These are phyloP conservation scores for Chaetura pelagica DNA, from an alignment of 2,113 vertebrate species.

Conservation along the genomic window DNA sequence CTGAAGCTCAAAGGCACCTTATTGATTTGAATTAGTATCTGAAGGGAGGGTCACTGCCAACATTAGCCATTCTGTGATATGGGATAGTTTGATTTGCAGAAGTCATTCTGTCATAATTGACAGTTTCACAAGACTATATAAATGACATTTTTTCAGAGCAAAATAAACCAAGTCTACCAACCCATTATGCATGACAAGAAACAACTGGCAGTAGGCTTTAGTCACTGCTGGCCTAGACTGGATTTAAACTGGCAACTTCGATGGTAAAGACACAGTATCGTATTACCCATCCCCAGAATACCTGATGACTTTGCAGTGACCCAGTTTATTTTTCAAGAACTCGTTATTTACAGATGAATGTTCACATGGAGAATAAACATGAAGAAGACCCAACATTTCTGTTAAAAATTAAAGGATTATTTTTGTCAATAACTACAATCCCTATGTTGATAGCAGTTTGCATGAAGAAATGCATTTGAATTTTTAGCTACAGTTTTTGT, in stretches of 20 bases:
- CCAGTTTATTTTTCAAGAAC: slow-evolving; percentile 18
- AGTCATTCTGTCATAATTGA: neutral
- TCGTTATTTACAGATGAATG: slow-evolving; percentile 1
- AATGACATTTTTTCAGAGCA: neutral
- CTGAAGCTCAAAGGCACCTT: neutral
- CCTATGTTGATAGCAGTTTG: neutral
- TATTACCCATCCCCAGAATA: neutral
- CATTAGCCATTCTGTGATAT: neutral
- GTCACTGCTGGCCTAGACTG: neutral
- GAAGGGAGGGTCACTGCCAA: neutral
- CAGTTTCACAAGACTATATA: neutral
- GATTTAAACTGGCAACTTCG: neutral
- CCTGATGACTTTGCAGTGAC: neutral
- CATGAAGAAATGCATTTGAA: neutral
- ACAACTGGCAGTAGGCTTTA: neutral
- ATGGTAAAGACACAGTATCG: neutral
- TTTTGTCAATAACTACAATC: neutral
- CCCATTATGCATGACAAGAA: neutral
- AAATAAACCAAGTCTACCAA: neutral
- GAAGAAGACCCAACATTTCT: neutral
- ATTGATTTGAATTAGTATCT: neutral
- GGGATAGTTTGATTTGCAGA: neutral
- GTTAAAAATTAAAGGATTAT: neutral
- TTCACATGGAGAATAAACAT: neutral
- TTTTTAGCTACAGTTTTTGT: neutral